Evolutionary conservation across 1,140 invertebrate genomes (phyloP).

Genomic region (Cotesia glomerata): DNA sequence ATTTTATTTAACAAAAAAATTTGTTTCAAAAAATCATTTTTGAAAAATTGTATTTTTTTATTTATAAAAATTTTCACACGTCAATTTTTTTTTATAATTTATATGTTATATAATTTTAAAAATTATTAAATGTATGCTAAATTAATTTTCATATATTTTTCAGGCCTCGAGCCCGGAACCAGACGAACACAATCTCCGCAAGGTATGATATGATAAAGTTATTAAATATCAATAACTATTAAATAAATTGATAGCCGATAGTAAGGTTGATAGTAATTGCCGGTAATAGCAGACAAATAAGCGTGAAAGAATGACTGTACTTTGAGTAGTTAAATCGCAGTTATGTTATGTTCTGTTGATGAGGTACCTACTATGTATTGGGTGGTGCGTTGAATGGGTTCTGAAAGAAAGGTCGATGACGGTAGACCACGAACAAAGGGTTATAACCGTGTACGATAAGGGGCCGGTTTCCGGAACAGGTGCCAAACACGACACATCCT

Average conservation of each 20-base stretch:
- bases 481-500: slow-evolving; percentile 19
- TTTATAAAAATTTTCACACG: no score
- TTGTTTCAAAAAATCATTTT: no score
- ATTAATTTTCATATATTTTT: no score
- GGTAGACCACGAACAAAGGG: neutral
- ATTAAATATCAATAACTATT: neutral
- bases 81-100: no score
- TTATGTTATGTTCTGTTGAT: neutral
- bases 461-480: slow-evolving; percentile 28
- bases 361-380: neutral
- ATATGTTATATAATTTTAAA: no score
- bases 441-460: neutral
- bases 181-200: slow-evolving; percentile 45
- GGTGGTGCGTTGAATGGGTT: neutral
- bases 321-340: no score
- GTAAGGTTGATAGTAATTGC: neutral
- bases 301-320: neutral
- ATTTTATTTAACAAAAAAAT: no score
- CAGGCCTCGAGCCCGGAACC: slow-evolving; percentile 7
- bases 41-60: no score
- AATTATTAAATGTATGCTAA: no score
- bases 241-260: neutral
- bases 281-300: neutral
- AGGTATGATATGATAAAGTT: slow-evolving; percentile 29
- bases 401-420: slow-evolving; percentile 17